Percentiles rank a stretch among this genome's conserved stretches.
These are phyloP conservation scores for Zophobas morio DNA, from an alignment of 1,140 invertebrate genomes.

Conservation along the genomic window DNA sequence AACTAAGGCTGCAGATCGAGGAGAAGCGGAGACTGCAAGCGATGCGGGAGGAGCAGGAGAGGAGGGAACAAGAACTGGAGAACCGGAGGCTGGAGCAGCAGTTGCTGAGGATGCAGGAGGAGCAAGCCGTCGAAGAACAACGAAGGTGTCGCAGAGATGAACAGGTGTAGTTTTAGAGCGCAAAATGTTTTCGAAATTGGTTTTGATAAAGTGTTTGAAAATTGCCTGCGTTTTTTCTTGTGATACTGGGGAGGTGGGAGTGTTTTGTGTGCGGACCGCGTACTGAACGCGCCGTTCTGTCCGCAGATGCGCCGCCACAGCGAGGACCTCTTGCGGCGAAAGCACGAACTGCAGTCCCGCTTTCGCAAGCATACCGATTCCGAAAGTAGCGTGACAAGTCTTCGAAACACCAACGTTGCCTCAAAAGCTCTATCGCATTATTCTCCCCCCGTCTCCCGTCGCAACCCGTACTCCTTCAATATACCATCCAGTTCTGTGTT, in stretches of 20 bases:
- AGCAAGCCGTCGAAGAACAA: conserved; percentile 69
- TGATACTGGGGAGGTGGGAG: background rate
- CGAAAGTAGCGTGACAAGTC: conserved; percentile 59
- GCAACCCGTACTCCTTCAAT: conserved; percentile 60
- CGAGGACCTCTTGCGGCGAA: conserved; percentile 68
- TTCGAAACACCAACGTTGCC: conserved; percentile 58
- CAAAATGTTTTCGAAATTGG: conserved; percentile 10
- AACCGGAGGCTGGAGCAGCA: conserved; percentile 72
- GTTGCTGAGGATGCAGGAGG: conserved; percentile 69
- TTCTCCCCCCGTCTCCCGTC: conserved; percentile 62
- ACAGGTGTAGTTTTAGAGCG: conserved; percentile 51
- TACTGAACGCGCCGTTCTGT: conserved; percentile 26
- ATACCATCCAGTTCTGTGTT: conserved; percentile 63
- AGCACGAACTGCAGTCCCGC: conserved; percentile 69
- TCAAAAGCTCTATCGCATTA: conserved; percentile 62
- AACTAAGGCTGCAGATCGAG: conserved; percentile 65
- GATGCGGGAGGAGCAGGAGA: conserved; percentile 65
- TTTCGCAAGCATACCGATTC: conserved; percentile 65
- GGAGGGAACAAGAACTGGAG: conserved; percentile 69
- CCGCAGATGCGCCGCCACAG: conserved; percentile 70
- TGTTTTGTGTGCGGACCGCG: background rate
- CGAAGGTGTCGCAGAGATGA: conserved; percentile 56
- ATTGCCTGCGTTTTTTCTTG: background rate
- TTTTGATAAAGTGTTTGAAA: background rate
- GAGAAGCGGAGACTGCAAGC: conserved; percentile 63